Evolutionary conservation across 2,888 invertebrate species (phyloP).

Genomic region (Eulithis prunata): DNA sequence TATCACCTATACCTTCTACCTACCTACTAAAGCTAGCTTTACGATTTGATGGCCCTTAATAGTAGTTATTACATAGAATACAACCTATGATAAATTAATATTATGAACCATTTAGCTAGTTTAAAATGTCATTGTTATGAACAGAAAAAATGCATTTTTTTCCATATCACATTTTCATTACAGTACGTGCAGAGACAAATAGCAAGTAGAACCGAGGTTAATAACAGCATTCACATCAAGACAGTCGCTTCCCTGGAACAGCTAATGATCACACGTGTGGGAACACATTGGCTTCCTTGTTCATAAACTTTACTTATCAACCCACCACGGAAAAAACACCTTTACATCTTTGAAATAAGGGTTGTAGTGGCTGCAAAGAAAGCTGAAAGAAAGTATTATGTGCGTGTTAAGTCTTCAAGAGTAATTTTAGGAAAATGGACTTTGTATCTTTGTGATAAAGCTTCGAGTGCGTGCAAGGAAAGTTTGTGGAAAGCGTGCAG

Average conservation of each 20-base stretch:
- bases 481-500: slow-evolving; percentile 5
- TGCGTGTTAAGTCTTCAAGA: neutral
- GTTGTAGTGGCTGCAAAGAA: slow-evolving; percentile 13
- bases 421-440: neutral
- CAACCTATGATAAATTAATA: no score
- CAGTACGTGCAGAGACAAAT: slow-evolving; percentile 23
- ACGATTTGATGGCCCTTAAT: no score
- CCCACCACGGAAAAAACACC: slow-evolving; percentile 7
- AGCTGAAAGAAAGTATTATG: slow-evolving; percentile 15
- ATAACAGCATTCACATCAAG: slow-evolving; percentile 66
- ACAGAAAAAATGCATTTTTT: no score
- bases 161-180: slow-evolving; percentile 31
- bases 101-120: no score
- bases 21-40: no score
- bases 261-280: slow-evolving; percentile 73
- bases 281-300: slow-evolving; percentile 66
- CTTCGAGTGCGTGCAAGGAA: slow-evolving; percentile 1
- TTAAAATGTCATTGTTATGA: no score
- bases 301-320: slow-evolving; percentile 21
- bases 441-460: neutral
- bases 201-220: slow-evolving; percentile 41
- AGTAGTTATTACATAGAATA: no score
- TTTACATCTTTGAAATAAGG: slow-evolving; percentile 18
- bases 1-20: no score
- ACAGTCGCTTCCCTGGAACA: slow-evolving; percentile 64